phyloP scores from a whole-genome alignment of 2,113 vertebrate species.

The Onychostruthus taczanowskii region DNA sequence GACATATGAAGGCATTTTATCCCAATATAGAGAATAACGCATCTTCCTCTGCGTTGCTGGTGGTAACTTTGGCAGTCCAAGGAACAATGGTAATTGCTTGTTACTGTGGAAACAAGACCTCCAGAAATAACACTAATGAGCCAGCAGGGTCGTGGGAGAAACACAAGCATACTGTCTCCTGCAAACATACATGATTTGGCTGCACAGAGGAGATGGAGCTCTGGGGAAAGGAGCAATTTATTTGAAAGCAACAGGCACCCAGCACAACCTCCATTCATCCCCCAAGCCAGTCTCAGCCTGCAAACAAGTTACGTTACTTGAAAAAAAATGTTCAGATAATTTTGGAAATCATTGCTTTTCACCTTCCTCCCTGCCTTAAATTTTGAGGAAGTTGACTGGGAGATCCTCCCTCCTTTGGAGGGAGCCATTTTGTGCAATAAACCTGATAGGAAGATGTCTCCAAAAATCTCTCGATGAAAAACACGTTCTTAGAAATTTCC shows the following conservation, averaged over 20 bases:
- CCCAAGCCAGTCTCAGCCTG: neutral
- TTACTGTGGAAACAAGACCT: constrained; percentile 79
- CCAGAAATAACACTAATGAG: constrained; percentile 75
- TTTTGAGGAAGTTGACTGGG: neutral
- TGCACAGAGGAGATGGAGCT: neutral
- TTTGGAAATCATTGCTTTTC: neutral
- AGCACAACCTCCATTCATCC: neutral
- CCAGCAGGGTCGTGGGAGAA: constrained; percentile 67
- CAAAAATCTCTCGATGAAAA: neutral
- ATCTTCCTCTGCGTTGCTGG: constrained; percentile 70
- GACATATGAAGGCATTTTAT: constrained; percentile 68
- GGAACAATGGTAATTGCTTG: constrained; percentile 75
- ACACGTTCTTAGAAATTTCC: neutral
- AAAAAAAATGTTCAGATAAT: neutral
- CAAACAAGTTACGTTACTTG: neutral
- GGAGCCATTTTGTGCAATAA: neutral
- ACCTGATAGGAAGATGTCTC: neutral
- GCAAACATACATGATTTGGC: constrained; percentile 55
- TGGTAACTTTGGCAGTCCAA: constrained; percentile 73
- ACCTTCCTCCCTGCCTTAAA: neutral
- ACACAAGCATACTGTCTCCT: constrained; percentile 56
- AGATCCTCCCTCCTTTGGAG: neutral
- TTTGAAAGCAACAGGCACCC: neutral
- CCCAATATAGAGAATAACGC: constrained; percentile 71
- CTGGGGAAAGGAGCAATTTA: neutral